Base-by-base conservation (phyloP, 2,113 vertebrate genomes). In the Dolichallabes microphthalmus region DNA sequence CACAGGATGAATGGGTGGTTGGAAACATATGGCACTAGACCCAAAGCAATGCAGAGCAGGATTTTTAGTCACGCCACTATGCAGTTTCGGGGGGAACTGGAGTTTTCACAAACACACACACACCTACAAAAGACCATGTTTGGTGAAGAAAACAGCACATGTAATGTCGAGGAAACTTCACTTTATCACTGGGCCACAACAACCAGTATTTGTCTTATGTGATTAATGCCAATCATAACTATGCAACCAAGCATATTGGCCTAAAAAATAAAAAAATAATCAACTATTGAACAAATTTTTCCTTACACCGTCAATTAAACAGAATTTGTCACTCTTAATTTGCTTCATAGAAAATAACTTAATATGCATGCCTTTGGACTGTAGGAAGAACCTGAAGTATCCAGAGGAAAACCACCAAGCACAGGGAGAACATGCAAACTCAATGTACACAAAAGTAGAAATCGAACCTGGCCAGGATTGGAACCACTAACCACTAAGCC, bases 11-110 rank as follows among this genome's bases (percentile, higher is more conserved):
- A 68, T 15, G 78, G 50, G 87, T 53, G 85, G 82, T 84, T 84
- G 85, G 85, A 88, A 88, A 86, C 82, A 86, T 78, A 71, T 79
- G 84, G 63, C 15, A 27, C 35, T 81, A 75, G 55, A 76, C 14
- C 32, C 80, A 58, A 39, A 39, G 73, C 86, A 81, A 75, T 27
- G 82, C 78, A 64, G 61, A 73, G 68, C 64, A 68, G 73, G 66
- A 61, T 75, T 75, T 63, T 53, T 35, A 39, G 82, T 87, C 86
- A 87, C 77, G 77, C 86, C 45, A 87, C 45, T 55, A 13, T 39
- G 12, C 39, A 20, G 39, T 63, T 71, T 53, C 57, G 53, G 25
- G 58, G 58, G n/a, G 45, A 63, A 32, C 61, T 78, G 60, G 61
- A 6, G 55, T 50, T 60, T 83, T 25, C 68, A n/a, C 39, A 45